A percentile compares a stretch with the other conserved stretches of the same genome.
Evolutionary conservation across 2,888 invertebrate genomes (phyloP).

Genomic region (Melipona beecheii): DNA sequence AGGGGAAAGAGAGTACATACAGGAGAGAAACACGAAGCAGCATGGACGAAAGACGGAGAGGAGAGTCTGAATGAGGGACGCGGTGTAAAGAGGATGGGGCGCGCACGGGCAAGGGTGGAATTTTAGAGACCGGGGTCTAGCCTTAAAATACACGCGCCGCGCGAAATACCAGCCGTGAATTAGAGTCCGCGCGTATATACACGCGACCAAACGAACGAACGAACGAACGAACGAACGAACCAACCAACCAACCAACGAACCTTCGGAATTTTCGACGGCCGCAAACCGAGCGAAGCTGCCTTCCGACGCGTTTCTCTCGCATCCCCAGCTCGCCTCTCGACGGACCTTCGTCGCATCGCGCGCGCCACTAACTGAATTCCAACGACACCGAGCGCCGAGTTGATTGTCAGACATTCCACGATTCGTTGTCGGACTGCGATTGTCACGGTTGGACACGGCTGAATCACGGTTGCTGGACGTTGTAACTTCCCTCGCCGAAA

Average conservation of each 20-base stretch:
- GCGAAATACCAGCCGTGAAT: slow-evolving; percentile 82
- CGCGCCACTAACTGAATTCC: slow-evolving; percentile 45
- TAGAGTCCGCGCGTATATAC: slow-evolving; percentile 74
- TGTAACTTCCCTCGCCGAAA: not conserved
- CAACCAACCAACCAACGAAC: slow-evolving; percentile 67
- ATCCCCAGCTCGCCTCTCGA: slow-evolving; percentile 8
- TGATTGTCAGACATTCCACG: slow-evolving; percentile 52
- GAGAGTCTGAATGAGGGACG: slow-evolving; percentile 41
- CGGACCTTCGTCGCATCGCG: slow-evolving; percentile 39
- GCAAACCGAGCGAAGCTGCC: slow-evolving; percentile 51
- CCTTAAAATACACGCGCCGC: slow-evolving; percentile 81
- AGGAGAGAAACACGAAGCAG: slow-evolving; percentile 54
- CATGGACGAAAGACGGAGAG: slow-evolving; percentile 53
- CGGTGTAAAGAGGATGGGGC: slow-evolving; percentile 41
- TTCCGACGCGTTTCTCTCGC: slow-evolving; percentile 36
- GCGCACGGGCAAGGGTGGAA: slow-evolving; percentile 76
- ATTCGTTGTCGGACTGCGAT: slow-evolving; percentile 27
- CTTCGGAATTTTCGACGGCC: slow-evolving; percentile 81
- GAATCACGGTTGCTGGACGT: not conserved
- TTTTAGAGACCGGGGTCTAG: slow-evolving; percentile 78
- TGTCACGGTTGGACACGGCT: not conserved
- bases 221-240: slow-evolving; percentile 63
- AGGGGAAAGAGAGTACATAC: slow-evolving; percentile 31
- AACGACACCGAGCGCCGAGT: slow-evolving; percentile 31
- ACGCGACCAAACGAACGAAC: slow-evolving; percentile 37